Evolutionary conservation across 1,140 invertebrate species (phyloP).

Genomic region (Drosophila sproati): DNA sequence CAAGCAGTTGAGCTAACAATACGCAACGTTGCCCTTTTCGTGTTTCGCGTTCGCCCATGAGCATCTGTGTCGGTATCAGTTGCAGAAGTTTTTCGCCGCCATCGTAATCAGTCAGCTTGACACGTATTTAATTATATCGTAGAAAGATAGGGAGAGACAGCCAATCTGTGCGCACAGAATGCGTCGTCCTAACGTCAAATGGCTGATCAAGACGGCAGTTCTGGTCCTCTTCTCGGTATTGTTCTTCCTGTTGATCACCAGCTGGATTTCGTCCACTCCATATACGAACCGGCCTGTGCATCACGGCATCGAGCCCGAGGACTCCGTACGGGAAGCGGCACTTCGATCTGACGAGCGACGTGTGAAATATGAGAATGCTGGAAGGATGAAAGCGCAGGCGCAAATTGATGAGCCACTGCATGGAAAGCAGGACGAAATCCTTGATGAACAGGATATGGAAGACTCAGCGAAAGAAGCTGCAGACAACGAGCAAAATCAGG

Average conservation of each 20-base stretch:
- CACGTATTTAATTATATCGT: conserved; percentile 51
- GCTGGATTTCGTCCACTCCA: conserved; percentile 75
- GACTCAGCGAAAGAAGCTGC: conserved; percentile 1
- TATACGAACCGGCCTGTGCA: conserved; percentile 71
- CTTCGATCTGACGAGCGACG: neutral
- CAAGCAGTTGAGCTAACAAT: conserved; percentile 43
- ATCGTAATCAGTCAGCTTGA: conserved; percentile 42
- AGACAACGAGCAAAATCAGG: conserved; percentile 13
- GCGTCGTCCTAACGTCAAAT: conserved; percentile 80
- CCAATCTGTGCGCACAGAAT: conserved; percentile 37
- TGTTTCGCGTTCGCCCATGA: conserved; percentile 10
- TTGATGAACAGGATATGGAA: neutral
- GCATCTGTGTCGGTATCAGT: conserved; percentile 27
- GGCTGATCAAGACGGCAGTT: conserved; percentile 69
- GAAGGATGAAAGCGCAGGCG: neutral
- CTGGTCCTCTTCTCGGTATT: conserved; percentile 63
- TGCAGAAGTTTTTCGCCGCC: conserved; percentile 18
- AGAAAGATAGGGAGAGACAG: neutral
- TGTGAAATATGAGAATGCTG: neutral
- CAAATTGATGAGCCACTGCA: conserved; percentile 21
- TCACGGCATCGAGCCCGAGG: conserved; percentile 51
- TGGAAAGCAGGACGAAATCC: neutral
- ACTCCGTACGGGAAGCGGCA: conserved; percentile 22
- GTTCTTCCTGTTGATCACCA: conserved; percentile 71
- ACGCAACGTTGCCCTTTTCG: conserved; percentile 4